phyloP scores from a whole-genome alignment of 2,113 vertebrate species.

The Myiozetetes cayanensis region DNA sequence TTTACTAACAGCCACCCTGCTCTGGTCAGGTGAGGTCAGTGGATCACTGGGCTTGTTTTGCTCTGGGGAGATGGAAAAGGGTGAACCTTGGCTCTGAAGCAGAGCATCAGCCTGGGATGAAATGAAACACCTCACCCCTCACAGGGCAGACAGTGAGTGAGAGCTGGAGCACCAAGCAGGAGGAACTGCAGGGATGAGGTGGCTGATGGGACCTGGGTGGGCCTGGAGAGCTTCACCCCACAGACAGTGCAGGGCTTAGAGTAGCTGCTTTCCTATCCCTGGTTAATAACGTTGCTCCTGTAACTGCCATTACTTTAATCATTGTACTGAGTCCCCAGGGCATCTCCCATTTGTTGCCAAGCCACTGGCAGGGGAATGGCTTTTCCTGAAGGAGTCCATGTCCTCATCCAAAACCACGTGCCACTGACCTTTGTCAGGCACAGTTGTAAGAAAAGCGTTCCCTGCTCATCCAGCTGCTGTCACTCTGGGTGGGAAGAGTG shows the following conservation, averaged over 20 bases:
- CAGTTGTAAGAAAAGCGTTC: fast-evolving
- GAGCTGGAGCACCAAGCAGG: no score
- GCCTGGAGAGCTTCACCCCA: no score
- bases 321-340: not conserved
- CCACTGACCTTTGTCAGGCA: not conserved
- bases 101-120: not conserved
- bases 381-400: not conserved
- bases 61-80: not conserved
- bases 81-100: not conserved
- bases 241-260: no score
- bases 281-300: not conserved
- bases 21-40: not conserved
- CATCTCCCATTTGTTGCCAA: not conserved
- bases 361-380: not conserved
- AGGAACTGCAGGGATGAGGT: no score
- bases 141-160: no score
- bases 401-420: not conserved
- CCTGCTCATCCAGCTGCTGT: not conserved
- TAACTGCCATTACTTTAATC: not conserved
- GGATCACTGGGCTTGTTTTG: no score
- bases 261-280: no score
- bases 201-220: no score
- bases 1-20: not conserved
- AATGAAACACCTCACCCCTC: not conserved
- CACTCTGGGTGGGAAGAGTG: not conserved